Evolutionary conservation across 2,797 vertebrate genomes (phyloP), one percentile per base, ranked within the genome.

Genomic region (Sebastes vulpes): DNA sequence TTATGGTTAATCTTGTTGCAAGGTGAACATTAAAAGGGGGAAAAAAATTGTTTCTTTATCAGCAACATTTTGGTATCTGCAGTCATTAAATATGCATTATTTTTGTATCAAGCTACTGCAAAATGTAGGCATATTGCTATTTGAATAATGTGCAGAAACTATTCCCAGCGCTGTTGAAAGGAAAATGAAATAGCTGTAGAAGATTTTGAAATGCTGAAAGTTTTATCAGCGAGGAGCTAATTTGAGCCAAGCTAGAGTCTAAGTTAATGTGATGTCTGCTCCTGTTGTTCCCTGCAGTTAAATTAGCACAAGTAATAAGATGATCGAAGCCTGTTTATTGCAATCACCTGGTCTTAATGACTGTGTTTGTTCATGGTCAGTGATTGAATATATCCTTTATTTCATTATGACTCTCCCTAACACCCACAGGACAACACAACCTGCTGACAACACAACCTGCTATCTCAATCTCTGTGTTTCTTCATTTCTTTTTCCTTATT

Each of bases 351-450:
- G 72, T 72, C 87, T 82, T 89, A 92, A 93, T 85, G 92, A 91
- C 79, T 85, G 78, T 89, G 87, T 91, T 91, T 90, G 82, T 85
- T 89, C 67, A 29, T 79, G 82, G 82, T 74, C 90, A 79, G 84
- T 81, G 76, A 94, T 92, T 92, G 81, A 89, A 88, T 83, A 38
- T 32, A 67, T 83, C 63, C 58, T 88, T 90, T 77, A 94, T 92
- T 91, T 84, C 72, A 89, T 89, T 90, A 85, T 18, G 81, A 57
- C 56, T 79, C 82, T 68, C 28, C 31, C 71, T 56, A 52, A 76
- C 75, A 70, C 75, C 84, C 81, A 85, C 81, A 77, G 72, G 48
- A 79, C 68, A 80, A 57, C 57, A 50, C 31, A 66, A 72, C 50
- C 77, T 54, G 48, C 79, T 81, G 28, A 78, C 29, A 53, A 72